These are phyloP conservation scores for Neopelma chrysocephalum DNA, from an alignment of 2,797 vertebrate genomes.

Conservation along the genomic window DNA sequence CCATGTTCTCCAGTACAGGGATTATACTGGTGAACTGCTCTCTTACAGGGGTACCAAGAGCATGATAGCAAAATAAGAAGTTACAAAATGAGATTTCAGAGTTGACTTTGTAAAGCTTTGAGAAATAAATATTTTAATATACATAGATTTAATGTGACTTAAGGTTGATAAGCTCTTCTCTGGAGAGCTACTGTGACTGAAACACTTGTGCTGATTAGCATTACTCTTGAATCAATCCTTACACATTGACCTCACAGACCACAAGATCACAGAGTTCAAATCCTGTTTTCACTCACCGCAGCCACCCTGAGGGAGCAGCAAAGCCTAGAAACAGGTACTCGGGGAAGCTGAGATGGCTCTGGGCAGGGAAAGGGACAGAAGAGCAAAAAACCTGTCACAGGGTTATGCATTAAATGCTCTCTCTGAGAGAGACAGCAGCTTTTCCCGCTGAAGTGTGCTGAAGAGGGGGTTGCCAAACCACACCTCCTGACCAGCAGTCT, in stretches of 20 bases:
- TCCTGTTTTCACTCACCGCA: fast-evolving
- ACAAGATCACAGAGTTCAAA: not conserved
- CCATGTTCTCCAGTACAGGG: not conserved
- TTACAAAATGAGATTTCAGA: not conserved
- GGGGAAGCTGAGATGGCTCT: not conserved
- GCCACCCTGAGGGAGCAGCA: not conserved
- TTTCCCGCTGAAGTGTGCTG: not conserved
- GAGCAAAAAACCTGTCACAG: fast-evolving
- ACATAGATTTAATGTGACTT: not conserved
- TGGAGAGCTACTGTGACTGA: not conserved
- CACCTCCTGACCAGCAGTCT: not conserved
- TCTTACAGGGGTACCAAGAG: not conserved
- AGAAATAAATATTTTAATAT: not conserved
- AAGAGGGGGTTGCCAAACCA: not conserved
- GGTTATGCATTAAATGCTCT: not conserved
- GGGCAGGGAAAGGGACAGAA: not conserved
- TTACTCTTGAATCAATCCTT: not conserved
- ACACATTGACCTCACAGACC: not conserved
- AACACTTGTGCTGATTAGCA: not conserved
- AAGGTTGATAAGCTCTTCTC: not conserved
- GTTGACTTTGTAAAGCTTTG: not conserved
- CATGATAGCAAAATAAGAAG: not conserved
- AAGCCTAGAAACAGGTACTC: not conserved
- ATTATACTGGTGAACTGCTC: not conserved
- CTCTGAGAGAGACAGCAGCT: not conserved